Evolutionary conservation across 2,113 vertebrate species (phyloP).

Genomic region (Alosa alosa): DNA sequence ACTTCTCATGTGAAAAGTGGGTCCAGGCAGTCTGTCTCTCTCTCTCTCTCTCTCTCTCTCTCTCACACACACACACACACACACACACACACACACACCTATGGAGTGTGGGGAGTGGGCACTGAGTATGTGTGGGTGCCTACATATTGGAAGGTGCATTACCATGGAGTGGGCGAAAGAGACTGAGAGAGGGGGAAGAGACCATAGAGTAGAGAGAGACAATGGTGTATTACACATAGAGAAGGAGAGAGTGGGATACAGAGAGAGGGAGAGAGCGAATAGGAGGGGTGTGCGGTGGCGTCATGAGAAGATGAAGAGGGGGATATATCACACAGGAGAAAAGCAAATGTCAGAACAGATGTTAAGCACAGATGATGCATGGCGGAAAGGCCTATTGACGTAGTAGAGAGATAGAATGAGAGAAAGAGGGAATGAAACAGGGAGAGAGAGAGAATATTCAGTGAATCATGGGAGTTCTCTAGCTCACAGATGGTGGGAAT

Average conservation of each 20-base stretch:
- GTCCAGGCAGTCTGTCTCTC: too few species aligned
- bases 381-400: neutral
- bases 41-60: too few species aligned
- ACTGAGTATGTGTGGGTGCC: neutral
- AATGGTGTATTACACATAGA: neutral
- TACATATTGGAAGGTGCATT: constrained; percentile 3
- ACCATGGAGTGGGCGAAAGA: constrained; percentile 40
- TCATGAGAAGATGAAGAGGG: constrained; percentile 45
- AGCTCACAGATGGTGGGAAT: constrained; percentile 1
- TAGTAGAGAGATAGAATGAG: constrained; percentile 15
- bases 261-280: constrained; percentile 40
- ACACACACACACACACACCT: constrained; percentile 10
- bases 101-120: neutral
- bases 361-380: constrained; percentile 13
- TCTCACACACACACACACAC: neutral
- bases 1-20: too few species aligned
- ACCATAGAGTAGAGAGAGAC: constrained; percentile 43
- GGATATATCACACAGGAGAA: constrained; percentile 10
- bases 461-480: constrained; percentile 8
- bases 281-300: constrained; percentile 25
- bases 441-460: constrained; percentile 22
- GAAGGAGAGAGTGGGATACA: neutral
- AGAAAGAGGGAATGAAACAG: neutral
- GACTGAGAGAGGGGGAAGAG: constrained; percentile 14
- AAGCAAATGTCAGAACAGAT: constrained; percentile 16